These are phyloP conservation scores for Mustelus asterias DNA, from an alignment of 2,113 vertebrate genomes.

Conservation along the genomic window DNA sequence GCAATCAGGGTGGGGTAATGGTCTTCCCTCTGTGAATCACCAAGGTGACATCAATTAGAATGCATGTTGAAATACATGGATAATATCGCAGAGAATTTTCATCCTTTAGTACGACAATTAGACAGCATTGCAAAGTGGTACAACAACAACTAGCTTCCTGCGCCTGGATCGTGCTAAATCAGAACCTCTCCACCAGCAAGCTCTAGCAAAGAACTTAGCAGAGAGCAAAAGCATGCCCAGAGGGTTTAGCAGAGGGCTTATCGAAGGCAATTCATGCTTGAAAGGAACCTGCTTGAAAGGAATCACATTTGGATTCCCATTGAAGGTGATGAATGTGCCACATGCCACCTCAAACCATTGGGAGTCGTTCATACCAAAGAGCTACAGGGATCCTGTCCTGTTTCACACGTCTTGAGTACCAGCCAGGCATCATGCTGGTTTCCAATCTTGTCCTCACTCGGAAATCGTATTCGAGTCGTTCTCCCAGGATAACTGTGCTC, in stretches of 20 bases:
- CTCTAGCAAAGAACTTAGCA: neutral
- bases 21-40: neutral
- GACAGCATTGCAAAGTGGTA: neutral
- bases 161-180: conserved; percentile 43
- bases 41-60: neutral
- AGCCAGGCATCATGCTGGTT: no score
- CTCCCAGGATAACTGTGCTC: neutral
- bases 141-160: conserved; percentile 49
- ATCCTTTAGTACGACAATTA: no score
- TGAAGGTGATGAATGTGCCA: neutral
- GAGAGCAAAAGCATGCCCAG: neutral
- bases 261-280: neutral
- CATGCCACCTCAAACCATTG: no score
- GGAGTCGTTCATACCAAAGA: no score
- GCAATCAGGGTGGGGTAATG: neutral
- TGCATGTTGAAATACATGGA: neutral
- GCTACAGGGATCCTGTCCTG: no score
- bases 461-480: no score
- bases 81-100: no score
- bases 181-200: conserved; percentile 43
- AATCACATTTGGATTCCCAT: neutral
- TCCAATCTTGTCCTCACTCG: no score
- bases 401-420: no score
- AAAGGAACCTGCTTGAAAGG: neutral
- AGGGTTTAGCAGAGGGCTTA: neutral